Conservation (phyloP, 2,797 vertebrate genomes). For the Pseudochirops cupreus region DNA sequence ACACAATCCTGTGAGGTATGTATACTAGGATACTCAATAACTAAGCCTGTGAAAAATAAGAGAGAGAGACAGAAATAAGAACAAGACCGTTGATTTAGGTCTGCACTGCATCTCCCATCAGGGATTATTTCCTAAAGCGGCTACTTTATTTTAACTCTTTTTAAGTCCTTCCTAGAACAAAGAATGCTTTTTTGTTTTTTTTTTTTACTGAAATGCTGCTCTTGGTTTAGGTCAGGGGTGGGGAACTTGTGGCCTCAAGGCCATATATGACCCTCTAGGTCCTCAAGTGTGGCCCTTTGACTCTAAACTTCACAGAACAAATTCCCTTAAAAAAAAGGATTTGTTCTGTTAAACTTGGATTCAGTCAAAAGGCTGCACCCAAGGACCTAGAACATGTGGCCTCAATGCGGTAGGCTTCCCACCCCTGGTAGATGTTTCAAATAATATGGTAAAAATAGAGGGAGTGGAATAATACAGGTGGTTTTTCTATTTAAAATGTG, state of each 20-base stretch:
- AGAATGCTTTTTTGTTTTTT: background rate
- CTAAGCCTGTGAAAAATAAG: background rate
- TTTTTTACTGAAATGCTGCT: background rate
- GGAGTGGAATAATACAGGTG: background rate
- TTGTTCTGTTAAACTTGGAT: too few relatives aligned
- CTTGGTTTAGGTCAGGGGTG: background rate
- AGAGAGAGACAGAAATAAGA: background rate
- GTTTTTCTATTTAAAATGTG: background rate
- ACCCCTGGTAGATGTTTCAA: background rate
- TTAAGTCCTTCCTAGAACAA: background rate
- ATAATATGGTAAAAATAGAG: background rate
- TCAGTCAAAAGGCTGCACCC: too few relatives aligned
- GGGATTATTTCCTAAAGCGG: background rate
- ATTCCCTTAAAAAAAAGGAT: too few relatives aligned
- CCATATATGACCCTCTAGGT: too few relatives aligned
- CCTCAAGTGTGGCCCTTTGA: too few relatives aligned
- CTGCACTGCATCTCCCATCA: background rate
- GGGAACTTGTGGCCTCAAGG: too few relatives aligned
- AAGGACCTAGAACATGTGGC: too few relatives aligned
- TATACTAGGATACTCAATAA: background rate
- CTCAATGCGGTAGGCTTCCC: too few relatives aligned
- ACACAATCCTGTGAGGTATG: background rate
- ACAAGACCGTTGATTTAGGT: background rate
- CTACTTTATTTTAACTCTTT: background rate
- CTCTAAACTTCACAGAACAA: too few relatives aligned